Evolutionary conservation across 1,140 invertebrate genomes (phyloP).

Genomic region (Euura saliciscinereae): DNA sequence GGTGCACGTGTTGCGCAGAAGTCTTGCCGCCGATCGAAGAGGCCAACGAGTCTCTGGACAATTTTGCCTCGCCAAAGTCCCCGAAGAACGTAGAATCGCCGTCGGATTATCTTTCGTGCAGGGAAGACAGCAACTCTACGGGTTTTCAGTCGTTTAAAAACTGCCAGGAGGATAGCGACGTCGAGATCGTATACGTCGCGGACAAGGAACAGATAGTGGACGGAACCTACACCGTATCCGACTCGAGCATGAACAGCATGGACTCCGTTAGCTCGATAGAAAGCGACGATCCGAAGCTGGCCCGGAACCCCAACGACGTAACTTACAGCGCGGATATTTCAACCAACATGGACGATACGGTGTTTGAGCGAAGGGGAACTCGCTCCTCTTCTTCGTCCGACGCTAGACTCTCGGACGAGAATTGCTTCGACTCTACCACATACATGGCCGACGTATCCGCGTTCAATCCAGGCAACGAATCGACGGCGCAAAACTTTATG

Average conservation of each 20-base stretch:
- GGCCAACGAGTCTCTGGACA: background rate
- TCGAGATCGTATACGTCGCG: background rate
- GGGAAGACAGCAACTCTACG: conserved; percentile 13
- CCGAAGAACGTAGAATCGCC: too few relatives aligned
- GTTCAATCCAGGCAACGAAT: background rate
- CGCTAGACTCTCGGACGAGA: background rate
- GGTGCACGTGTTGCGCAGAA: background rate
- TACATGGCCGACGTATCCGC: conserved; percentile 26
- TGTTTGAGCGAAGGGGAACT: background rate
- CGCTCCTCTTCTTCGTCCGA: background rate
- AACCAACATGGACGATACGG: conserved; percentile 21
- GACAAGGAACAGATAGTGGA: conserved; percentile 9
- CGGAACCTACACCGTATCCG: conserved; percentile 29
- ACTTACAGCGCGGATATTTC: conserved; percentile 30
- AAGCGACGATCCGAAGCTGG: background rate
- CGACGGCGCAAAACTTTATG: conserved; percentile 31
- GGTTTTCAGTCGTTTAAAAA: background rate
- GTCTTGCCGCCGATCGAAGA: background rate
- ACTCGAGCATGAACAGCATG: conserved; percentile 15
- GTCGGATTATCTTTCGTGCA: conserved; percentile 21
- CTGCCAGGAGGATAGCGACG: background rate
- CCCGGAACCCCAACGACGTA: background rate
- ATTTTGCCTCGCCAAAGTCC: too few relatives aligned
- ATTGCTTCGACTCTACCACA: conserved; percentile 20
- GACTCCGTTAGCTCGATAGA: conserved; percentile 3